phyloP scores from a whole-genome alignment of 2,888 invertebrate genomes.

The Ormyrus nitidulus region DNA sequence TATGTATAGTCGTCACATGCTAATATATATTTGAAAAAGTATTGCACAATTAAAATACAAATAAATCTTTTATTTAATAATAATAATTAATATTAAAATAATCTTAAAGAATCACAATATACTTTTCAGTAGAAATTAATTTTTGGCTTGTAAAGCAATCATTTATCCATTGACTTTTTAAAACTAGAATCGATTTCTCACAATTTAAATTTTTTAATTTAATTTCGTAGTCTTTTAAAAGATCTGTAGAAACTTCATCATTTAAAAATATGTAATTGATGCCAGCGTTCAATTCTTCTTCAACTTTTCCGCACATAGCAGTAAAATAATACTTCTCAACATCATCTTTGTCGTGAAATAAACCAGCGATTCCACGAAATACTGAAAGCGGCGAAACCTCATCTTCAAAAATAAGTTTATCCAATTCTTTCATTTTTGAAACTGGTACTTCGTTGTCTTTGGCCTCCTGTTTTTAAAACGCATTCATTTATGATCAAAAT shows the following conservation, averaged over 20 bases:
- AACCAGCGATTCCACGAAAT: slow-evolving; percentile 66
- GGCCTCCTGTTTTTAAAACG: slow-evolving; percentile 48
- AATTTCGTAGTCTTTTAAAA: slow-evolving; percentile 14
- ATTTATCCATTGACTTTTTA: slow-evolving; percentile 66
- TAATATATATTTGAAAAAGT: neutral
- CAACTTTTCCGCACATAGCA: slow-evolving; percentile 67
- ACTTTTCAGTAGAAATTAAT: slow-evolving; percentile 61
- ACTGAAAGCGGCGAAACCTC: slow-evolving; percentile 65
- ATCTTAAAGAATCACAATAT: slow-evolving; percentile 44
- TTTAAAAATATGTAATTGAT: slow-evolving; percentile 66
- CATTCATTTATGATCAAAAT: no score
- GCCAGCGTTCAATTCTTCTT: slow-evolving; percentile 58
- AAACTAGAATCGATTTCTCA: slow-evolving; percentile 54
- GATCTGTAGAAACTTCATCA: slow-evolving; percentile 11
- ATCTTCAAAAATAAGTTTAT: slow-evolving; percentile 64
- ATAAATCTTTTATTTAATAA: neutral
- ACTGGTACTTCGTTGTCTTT: slow-evolving; percentile 44
- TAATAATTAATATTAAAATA: neutral
- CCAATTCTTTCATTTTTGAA: slow-evolving; percentile 58
- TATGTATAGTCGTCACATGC: no score
- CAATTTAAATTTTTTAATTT: neutral
- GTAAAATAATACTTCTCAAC: slow-evolving; percentile 61
- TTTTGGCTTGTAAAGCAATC: slow-evolving; percentile 63
- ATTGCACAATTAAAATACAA: slow-evolving; percentile 13
- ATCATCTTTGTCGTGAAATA: slow-evolving; percentile 64